phyloP scores from a whole-genome alignment of 1,140 invertebrate species.

The Frieseomelitta varia region DNA sequence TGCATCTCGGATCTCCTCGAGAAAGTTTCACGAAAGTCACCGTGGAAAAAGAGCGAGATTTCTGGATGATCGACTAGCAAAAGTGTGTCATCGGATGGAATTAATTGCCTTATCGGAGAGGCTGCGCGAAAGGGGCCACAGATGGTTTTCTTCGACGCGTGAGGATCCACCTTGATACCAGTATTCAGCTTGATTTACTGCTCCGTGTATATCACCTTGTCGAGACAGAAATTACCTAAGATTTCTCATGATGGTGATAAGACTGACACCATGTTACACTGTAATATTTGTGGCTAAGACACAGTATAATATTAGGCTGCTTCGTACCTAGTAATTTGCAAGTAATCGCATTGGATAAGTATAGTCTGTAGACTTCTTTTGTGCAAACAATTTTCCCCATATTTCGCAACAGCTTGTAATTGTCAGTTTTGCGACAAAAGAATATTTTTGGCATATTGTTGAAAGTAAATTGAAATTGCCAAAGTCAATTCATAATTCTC shows the following conservation, averaged over 20 bases:
- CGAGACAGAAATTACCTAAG: background rate
- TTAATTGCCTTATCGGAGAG: constrained; percentile 7
- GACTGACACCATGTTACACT: background rate
- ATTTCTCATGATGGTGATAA: background rate
- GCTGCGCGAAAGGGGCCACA: background rate
- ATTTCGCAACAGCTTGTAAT: background rate
- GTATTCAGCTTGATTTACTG: background rate
- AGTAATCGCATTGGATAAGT: background rate
- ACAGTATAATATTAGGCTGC: background rate
- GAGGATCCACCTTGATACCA: background rate
- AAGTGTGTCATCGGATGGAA: constrained; percentile 13
- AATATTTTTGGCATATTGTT: no score
- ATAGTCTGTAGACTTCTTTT: background rate
- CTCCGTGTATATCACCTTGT: background rate
- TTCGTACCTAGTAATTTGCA: background rate
- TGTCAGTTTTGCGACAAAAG: no score
- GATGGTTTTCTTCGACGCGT: background rate
- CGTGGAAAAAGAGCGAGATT: constrained; percentile 34
- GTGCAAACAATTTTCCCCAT: no score
- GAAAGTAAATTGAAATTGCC: no score
- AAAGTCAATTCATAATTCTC: no score
- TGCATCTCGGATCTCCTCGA: constrained; percentile 17
- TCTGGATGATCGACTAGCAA: constrained; percentile 17
- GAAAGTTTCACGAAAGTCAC: constrained; percentile 44
- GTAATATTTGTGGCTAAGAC: background rate